Percentiles rank a stretch among this genome's conserved stretches.
phyloP scores from a whole-genome alignment of 2,888 invertebrate species.

The Micoletzkya japonica region DNA sequence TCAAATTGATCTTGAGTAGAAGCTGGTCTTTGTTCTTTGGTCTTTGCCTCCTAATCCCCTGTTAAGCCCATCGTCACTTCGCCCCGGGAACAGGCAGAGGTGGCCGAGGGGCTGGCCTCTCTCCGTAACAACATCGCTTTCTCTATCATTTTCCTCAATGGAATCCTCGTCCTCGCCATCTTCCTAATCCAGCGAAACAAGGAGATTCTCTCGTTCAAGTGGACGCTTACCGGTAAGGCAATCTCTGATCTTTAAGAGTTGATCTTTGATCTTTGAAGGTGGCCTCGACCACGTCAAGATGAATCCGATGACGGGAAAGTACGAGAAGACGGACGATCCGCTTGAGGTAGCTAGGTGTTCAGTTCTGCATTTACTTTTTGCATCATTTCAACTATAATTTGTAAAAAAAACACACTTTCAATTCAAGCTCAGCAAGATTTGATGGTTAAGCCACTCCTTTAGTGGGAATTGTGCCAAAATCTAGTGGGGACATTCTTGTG shows the following conservation, averaged over 20 bases:
- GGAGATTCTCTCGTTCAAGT: conserved; percentile 88
- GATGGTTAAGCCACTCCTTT: too few relatives aligned
- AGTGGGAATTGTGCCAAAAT: too few relatives aligned
- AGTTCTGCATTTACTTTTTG: too few relatives aligned
- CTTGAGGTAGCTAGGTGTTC: conserved; percentile 75
- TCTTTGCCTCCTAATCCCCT: not conserved
- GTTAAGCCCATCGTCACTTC: conserved; percentile 56
- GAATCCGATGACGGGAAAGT: conserved; percentile 60
- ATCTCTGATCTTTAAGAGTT: not conserved
- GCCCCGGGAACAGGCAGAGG: conserved; percentile 46
- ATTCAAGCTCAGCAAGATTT: too few relatives aligned
- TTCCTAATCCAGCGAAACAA: conserved; percentile 97
- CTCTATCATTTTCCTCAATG: conserved; percentile 96
- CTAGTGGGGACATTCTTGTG: too few relatives aligned
- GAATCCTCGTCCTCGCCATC: conserved; percentile 95
- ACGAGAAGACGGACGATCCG: conserved; percentile 51
- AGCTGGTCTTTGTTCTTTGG: too few relatives aligned
- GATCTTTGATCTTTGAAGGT: not conserved
- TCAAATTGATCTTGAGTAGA: too few relatives aligned
- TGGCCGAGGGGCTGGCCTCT: conserved; percentile 79
- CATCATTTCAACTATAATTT: too few relatives aligned
- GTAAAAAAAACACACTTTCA: too few relatives aligned
- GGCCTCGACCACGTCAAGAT: conserved; percentile 57
- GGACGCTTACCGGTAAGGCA: conserved; percentile 67
- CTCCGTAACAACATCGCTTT: conserved; percentile 87